Evolutionary conservation across 2,888 invertebrate genomes (phyloP), one percentile per base, ranked within the genome.

Genomic region (Terebella lapidaria): DNA sequence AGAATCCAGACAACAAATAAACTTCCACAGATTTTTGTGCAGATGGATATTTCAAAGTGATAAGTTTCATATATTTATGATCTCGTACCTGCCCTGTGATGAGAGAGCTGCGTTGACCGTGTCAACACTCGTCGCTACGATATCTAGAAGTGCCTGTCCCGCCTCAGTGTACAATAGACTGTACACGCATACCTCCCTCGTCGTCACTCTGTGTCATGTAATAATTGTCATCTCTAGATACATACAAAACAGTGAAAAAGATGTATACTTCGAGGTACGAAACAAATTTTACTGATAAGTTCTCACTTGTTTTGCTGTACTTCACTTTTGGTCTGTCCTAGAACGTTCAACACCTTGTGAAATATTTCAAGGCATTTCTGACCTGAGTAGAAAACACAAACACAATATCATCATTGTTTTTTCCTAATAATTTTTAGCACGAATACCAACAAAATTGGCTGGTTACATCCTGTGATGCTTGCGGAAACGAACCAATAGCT

Each of bases 51-150:
- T n/a, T n/a, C n/a, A n/a, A n/a, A n/a, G n/a, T n/a, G n/a, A n/a
- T n/a, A n/a, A n/a, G n/a, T n/a, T n/a, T n/a, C n/a, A n/a, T n/a
- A n/a, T n/a, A n/a, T n/a, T n/a, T n/a, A n/a, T n/a, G n/a, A n/a
- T n/a, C n/a, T n/a, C n/a, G n/a, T 68, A 81, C 81, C 78, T 77
- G 42, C 74, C 73, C 67, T 81, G 79, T 54, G 77, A 75, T 10
- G 76, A 70, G 15, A 81, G 70, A 1, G 76, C 73, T 22, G 69
- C 62, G 42, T 80, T 77, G 27, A 81, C 70, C 5, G 67, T 72
- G 54, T 79, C 79, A 60, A 78, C 78, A 2, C 81, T 81, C 24
- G 75, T 77, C 25, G 74, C 74, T 35, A 81, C 75, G 52, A 81
- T 75, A 49, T 79, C 76, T 28, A 82, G 70, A 35, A 82, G 68